Percentiles rank a stretch among this genome's conserved stretches.
phyloP scores from a whole-genome alignment of 2,888 invertebrate genomes.

The Nipponacmea schrenckii region DNA sequence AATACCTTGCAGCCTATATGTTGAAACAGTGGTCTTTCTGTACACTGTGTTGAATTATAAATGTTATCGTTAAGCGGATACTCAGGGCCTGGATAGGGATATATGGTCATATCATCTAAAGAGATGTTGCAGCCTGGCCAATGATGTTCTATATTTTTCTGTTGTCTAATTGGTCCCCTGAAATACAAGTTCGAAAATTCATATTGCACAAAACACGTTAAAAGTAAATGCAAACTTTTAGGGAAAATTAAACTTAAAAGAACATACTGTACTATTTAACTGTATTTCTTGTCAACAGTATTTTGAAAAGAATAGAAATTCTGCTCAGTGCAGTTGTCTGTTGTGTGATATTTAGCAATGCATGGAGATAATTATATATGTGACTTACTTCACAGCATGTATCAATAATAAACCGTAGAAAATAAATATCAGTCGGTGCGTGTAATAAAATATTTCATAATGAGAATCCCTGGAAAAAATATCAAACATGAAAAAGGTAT shows the following conservation, averaged over 20 bases:
- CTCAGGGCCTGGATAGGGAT: constrained; percentile 28
- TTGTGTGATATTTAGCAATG: no score
- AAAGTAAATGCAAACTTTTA: no score
- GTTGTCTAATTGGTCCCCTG: constrained; percentile 52
- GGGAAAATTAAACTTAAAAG: no score
- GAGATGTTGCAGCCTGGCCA: constrained; percentile 37
- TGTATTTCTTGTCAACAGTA: no score
- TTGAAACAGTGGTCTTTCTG: constrained; percentile 40
- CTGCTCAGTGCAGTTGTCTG: no score
- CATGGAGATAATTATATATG: no score
- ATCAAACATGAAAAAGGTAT: no score
- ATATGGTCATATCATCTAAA: constrained; percentile 20
- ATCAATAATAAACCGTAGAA: constrained; percentile 71
- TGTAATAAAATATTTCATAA: constrained; percentile 73
- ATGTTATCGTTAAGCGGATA: not conserved
- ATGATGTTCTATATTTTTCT: constrained; percentile 41
- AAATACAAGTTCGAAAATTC: not conserved
- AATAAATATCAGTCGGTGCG: constrained; percentile 71
- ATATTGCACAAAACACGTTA: no score
- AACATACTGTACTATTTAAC: no score
- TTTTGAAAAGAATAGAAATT: no score
- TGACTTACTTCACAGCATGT: constrained; percentile 69
- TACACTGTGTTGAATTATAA: constrained; percentile 15
- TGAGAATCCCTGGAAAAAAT: constrained; percentile 43
- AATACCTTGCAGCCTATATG: constrained; percentile 22